A percentile compares a stretch with the other conserved stretches of the same genome.
Evolutionary conservation across 2,888 invertebrate genomes (phyloP).

Genomic region (Urechis unicinctus): DNA sequence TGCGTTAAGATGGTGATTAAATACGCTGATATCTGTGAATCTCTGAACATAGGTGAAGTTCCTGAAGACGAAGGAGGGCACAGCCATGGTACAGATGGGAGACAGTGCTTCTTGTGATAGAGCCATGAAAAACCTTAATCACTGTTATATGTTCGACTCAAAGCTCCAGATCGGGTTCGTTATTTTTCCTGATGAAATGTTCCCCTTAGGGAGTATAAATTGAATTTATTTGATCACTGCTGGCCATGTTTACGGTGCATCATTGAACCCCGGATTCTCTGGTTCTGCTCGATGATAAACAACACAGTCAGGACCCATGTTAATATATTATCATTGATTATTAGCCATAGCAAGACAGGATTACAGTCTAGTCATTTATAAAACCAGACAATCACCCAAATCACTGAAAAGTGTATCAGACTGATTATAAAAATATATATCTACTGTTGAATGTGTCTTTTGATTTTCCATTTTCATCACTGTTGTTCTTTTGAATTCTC

Average conservation of each 20-base stretch:
- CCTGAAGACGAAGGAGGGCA: constrained; percentile 95
- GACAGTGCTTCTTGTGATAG: constrained; percentile 89
- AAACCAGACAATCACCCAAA: too few species aligned
- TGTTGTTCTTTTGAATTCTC: background rate
- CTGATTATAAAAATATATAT: background rate
- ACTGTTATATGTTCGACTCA: constrained; percentile 74
- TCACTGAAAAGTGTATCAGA: background rate
- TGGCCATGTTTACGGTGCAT: too few species aligned
- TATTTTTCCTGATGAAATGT: background rate
- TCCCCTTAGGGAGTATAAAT: too few species aligned
- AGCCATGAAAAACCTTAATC: constrained; percentile 90
- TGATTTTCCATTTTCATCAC: background rate
- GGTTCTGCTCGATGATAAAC: too few species aligned
- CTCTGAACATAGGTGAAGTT: constrained; percentile 76
- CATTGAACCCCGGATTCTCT: too few species aligned
- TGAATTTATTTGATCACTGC: too few species aligned
- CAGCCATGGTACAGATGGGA: constrained; percentile 99
- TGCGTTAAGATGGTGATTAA: background rate
- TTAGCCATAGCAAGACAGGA: too few species aligned
- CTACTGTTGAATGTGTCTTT: background rate
- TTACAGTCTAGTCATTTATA: too few species aligned
- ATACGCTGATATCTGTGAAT: background rate
- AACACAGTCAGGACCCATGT: too few species aligned
- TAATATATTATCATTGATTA: too few species aligned
- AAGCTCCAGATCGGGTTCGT: constrained; percentile 63